A percentile compares a stretch with the other conserved stretches of the same genome.
phyloP scores from a whole-genome alignment of 2,888 invertebrate species.

The Heteropelma amictum region DNA sequence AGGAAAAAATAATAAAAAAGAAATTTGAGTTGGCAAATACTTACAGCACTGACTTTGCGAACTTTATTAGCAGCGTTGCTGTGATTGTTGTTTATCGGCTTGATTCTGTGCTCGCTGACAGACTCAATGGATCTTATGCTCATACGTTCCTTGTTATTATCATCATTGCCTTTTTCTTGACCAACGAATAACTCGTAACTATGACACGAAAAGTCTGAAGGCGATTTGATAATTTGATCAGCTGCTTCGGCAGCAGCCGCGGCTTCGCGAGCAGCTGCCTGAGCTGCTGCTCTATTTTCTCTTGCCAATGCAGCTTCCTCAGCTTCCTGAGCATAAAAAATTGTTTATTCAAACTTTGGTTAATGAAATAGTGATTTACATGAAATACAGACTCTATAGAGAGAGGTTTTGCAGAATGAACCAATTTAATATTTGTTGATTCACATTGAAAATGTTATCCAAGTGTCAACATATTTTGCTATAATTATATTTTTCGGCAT shows the following conservation, averaged over 20 bases:
- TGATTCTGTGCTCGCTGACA: conserved; percentile 87
- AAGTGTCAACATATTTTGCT: too few species aligned
- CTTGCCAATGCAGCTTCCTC: conserved; percentile 88
- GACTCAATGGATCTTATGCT: conserved; percentile 94
- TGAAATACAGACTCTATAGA: too few species aligned
- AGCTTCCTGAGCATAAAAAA: conserved; percentile 84
- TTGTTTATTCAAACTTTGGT: background rate
- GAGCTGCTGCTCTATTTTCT: conserved; percentile 83
- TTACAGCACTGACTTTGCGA: conserved; percentile 96
- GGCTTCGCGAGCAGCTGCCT: conserved; percentile 82
- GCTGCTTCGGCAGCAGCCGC: conserved; percentile 76
- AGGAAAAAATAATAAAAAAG: background rate
- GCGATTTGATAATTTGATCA: conserved; percentile 90
- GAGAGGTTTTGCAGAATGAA: background rate
- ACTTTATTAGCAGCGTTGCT: conserved; percentile 81
- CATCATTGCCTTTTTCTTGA: conserved; percentile 92
- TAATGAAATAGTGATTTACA: background rate
- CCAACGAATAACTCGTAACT: conserved; percentile 95
- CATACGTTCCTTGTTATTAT: conserved; percentile 95
- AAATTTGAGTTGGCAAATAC: conserved; percentile 53
- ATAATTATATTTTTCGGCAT: too few species aligned
- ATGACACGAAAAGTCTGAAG: conserved; percentile 94
- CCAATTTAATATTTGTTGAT: background rate
- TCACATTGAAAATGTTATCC: background rate
- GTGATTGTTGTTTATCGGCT: conserved; percentile 75